Evolutionary conservation across 2,888 invertebrate species (phyloP), one percentile per base, ranked within the genome.

Genomic region (Eulithis prunata): DNA sequence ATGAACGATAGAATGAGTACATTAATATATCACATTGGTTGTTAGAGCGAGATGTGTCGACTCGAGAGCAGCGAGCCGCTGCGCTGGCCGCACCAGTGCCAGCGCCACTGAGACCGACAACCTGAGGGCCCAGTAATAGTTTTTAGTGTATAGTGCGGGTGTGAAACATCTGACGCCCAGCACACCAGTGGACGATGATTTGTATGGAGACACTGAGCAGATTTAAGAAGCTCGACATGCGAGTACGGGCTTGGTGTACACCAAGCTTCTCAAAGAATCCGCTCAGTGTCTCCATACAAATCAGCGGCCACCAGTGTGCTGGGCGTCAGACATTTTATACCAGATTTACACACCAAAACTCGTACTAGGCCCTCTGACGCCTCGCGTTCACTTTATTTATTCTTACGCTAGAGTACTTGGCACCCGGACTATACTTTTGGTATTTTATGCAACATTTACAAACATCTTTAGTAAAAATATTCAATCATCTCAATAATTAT

Each of bases 381-480:
- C 45, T 21, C 46, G 3, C 46, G 13, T 46, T 13, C 13, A 13
- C 45, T 13, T 6, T 21, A 21, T 13, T 14, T 38, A 41, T 32
- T 57, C 47, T 51, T 66, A 66, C 41, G 8, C 41, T 71, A 69
- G 47, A 49, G 38, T 62, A 68, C 58, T 70, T 72, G 67, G 67
- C 67, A 67, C 67, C 66, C 59, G 63, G 57, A 63, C 62, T 59
- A 45, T 57, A 67, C 43, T 56, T 51, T 57, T 57, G 59, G 41
- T 46, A 32, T 52, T 53, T 14, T 38, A 59, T 60, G 53, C 32
- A 43, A 63, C 14, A 67, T 67, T 62, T 66, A 66, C 58, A 67
- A 67, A 67, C 53, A 63, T 67, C 47, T 67, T 66, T 63, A 45
- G 36, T 60, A 60, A 63, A 67, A 63, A 67, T 67, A 67, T 67